phyloP scores from a whole-genome alignment of 2,113 vertebrate species.

The Potamarius usumacintae region DNA sequence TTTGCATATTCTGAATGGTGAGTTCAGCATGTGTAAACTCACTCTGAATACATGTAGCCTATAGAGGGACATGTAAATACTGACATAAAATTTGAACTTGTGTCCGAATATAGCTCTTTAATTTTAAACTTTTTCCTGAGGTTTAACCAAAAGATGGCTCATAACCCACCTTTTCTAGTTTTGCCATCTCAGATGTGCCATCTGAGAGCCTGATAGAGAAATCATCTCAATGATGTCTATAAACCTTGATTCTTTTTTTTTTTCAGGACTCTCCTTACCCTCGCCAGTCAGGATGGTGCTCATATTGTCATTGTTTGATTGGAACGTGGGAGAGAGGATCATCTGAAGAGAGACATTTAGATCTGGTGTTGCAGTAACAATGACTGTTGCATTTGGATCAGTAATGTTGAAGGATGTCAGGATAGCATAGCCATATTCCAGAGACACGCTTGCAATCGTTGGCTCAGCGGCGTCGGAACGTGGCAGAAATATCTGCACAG shows the following conservation, averaged over 20 bases:
- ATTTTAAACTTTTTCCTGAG: background rate
- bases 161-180: background rate
- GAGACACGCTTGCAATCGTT: background rate
- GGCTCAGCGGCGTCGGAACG: constrained; percentile 10
- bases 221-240: background rate
- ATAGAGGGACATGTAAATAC: background rate
- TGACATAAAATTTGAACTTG: background rate
- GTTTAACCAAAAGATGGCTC: too few species aligned
- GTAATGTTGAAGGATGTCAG: constrained; percentile 62
- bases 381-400: constrained; percentile 60
- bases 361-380: constrained; percentile 59
- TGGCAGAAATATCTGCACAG: constrained; percentile 66
- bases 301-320: constrained; percentile 36
- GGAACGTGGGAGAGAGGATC: constrained; percentile 38
- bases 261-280: constrained; percentile 57
- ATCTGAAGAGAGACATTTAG: constrained; percentile 60
- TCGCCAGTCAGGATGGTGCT: constrained; percentile 48
- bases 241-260: background rate
- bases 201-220: background rate
- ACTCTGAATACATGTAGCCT: background rate
- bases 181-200: background rate
- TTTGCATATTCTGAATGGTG: background rate
- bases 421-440: constrained; percentile 44
- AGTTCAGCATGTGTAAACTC: background rate
- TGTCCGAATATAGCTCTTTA: background rate